Base-by-base conservation (phyloP, 2,888 invertebrate species). In the Temnothorax rugatulus region DNA sequence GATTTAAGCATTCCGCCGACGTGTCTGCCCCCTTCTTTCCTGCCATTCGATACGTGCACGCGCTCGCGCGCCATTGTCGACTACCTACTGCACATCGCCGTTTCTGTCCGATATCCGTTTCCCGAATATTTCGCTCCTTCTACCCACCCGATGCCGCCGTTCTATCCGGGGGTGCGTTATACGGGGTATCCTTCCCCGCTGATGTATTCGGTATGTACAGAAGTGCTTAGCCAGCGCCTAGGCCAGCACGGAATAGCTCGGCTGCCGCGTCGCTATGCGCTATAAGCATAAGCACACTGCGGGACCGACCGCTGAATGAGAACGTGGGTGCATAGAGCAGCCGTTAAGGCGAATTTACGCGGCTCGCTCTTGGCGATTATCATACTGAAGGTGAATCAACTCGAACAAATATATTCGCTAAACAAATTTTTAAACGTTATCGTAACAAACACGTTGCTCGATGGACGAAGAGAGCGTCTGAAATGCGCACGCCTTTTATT, bases 221-320 rank as follows among this genome's bases (percentile, higher is more conserved):
- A 88, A 90, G 87, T 84, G 88, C 89, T 89, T 90, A 89, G 86
- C 89, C 85, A 86, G 86, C 86, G 76, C 86, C 86, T 87, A 79
- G 84, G 75, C 79, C 54, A 74, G 54, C 82, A 64, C 79, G 83
- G 69, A 82, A 84, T 81, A 81, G 63, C 81, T 63, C 71, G 81
- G 83, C 59, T 84, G 71, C 83, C 79, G 79, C 83, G 77, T 79
- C 77, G 77, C 77, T 69, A 79, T 71, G 83, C 76, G 77, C 52
- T 71, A 69, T 84, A 57, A 84, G 81, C 83, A 71, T 81, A 81
- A 84, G 83, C 83, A 81, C 64, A 71, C 63, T 69, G 79, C 64
- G 79, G 71, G 81, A 66, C 81, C 83, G 59, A 66, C 71, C 83
- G 74, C 83, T 82, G 73, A 84, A 84, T 82, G 84, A 79, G 79